These are phyloP conservation scores for Spea bombifrons DNA, from an alignment of 2,113 vertebrate genomes.

Conservation along the genomic window DNA sequence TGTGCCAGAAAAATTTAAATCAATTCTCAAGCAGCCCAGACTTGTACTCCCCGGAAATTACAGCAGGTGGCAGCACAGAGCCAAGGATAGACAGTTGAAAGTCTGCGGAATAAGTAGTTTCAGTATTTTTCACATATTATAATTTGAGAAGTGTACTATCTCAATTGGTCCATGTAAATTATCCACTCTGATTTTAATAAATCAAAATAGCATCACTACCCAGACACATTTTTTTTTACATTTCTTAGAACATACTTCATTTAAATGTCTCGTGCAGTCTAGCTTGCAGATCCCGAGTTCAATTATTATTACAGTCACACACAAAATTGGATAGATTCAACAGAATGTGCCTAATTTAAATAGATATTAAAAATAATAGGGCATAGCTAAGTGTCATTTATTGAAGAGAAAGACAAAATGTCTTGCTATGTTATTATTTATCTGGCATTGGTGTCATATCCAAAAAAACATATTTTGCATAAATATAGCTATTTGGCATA, in stretches of 20 bases:
- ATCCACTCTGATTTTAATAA: background rate
- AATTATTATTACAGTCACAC: background rate
- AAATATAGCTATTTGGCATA: no score
- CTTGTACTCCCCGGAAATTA: no score
- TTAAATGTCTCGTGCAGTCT: background rate
- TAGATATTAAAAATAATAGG: conserved; percentile 22
- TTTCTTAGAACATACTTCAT: background rate
- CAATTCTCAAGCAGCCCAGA: background rate
- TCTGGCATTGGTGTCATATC: background rate
- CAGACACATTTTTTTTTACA: background rate
- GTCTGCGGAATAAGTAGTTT: background rate
- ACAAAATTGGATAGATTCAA: conserved; percentile 2
- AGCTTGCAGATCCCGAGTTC: background rate
- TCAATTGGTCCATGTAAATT: background rate
- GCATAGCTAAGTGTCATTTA: conserved; percentile 19
- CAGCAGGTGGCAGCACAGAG: background rate
- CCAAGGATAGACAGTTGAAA: background rate
- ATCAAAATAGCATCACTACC: background rate
- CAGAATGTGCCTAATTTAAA: conserved; percentile 11
- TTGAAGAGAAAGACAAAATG: background rate
- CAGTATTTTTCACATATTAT: background rate
- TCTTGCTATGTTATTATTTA: background rate
- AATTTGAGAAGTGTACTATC: background rate
- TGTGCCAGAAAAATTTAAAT: no score
- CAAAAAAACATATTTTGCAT: background rate